Evolutionary conservation across 2,113 vertebrate species (phyloP), one percentile per base, ranked within the genome.

Genomic region (Amblyornis subalaris): DNA sequence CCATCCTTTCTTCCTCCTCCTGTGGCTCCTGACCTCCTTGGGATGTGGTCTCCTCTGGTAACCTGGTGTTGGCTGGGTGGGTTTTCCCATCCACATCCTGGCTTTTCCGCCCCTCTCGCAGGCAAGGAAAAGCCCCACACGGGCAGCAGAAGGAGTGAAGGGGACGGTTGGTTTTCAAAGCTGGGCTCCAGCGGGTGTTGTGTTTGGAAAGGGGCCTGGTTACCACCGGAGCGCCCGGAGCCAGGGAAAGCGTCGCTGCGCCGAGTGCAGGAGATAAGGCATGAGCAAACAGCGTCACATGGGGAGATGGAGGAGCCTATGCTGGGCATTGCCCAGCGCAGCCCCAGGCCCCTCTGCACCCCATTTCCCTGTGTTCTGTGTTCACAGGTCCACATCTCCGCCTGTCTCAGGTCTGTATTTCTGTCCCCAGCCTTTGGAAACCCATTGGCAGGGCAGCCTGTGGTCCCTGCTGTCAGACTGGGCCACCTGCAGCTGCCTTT

Each of bases 211-310:
- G 79, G 88, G 76, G 86, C 92, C 75, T 2, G 1, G 78, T 84
- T 92, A 83, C 82, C 40, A 21, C 86, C 7, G 2, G 51, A 71
- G 73, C 0, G 3, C 86, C 78, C 4, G 2, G 70, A 61, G 92
- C 69, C 1, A 14, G 53, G 67, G 72, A 47, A 50, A 71, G 60
- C 13, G 15, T 86, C 26, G 7, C 86, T 5, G 22, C 2, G 29
- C 64, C 1, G 12, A 93, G 89, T 6, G 4, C 9, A 6, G 64
- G 83, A 94, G 95, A 94, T 93, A 96, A 96, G 89, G 80, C 51
- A 50, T 4, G 2, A 87, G 90, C 75, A 92, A 88, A 70, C 58
- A 76, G 26, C 0, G 1, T 73, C 4, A 6, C 12, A 11, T 6
- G 0, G 80, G 69, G 77, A 54, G 61, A 79, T 24, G 61, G 50